These are phyloP conservation scores for Luehdorfia chinensis DNA, from an alignment of 1,140 invertebrate genomes.

Conservation along the genomic window DNA sequence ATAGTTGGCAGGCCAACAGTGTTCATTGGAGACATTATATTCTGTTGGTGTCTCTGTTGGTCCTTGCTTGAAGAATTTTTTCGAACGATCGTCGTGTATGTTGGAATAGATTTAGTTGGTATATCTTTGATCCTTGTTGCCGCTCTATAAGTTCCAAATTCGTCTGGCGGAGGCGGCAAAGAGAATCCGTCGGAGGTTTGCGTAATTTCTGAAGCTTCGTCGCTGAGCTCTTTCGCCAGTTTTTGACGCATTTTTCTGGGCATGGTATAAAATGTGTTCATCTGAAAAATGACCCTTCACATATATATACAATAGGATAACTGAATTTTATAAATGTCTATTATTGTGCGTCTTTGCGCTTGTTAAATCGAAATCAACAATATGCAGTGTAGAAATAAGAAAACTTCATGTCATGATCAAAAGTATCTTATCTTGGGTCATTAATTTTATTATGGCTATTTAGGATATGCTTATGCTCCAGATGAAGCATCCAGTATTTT, in stretches of 20 bases:
- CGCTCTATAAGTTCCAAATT: conserved; percentile 58
- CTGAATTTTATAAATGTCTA: not conserved
- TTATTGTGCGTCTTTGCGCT: too few relatives aligned
- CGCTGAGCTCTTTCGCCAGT: conserved; percentile 56
- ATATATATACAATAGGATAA: too few relatives aligned
- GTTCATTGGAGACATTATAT: conserved; percentile 55
- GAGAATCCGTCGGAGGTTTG: conserved; percentile 66
- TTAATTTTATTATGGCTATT: too few relatives aligned
- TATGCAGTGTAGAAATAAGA: too few relatives aligned
- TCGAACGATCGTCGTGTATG: conserved; percentile 52
- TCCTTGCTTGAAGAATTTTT: conserved; percentile 49
- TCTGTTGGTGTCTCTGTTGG: conserved; percentile 40
- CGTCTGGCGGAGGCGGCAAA: conserved; percentile 64
- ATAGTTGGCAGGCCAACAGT: conserved; percentile 60
- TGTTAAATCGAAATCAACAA: too few relatives aligned
- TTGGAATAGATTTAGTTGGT: conserved; percentile 47
- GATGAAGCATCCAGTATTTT: too few relatives aligned
- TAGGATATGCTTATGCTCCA: too few relatives aligned
- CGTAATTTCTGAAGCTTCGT: conserved; percentile 62
- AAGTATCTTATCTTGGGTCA: too few relatives aligned
- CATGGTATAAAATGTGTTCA: conserved; percentile 71
- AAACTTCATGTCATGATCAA: too few relatives aligned
- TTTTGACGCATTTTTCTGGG: conserved; percentile 63
- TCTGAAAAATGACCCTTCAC: conserved; percentile 46
- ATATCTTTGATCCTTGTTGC: conserved; percentile 56